phyloP scores from a whole-genome alignment of 2,888 invertebrate species.

The Physocephala rufipes region DNA sequence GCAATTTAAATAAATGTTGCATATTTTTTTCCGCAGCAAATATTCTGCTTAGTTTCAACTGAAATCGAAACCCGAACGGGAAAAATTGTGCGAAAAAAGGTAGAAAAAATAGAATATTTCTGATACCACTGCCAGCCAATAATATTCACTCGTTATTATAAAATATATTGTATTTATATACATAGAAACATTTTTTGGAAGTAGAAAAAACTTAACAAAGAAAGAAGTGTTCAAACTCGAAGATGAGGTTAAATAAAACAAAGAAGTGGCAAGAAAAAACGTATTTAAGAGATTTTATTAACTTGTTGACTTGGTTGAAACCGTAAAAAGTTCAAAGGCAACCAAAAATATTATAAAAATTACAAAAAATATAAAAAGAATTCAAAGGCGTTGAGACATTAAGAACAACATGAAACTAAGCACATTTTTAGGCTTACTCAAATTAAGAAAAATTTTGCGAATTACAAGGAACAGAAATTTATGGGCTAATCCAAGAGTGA shows the following conservation, averaged over 20 bases:
- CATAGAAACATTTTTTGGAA: background rate
- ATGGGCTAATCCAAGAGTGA: too few species aligned
- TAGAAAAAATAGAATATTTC: slow-evolving; percentile 1
- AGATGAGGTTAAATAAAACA: slow-evolving; percentile 5
- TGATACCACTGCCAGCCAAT: background rate
- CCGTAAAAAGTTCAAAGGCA: background rate
- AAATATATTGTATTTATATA: background rate
- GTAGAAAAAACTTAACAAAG: background rate
- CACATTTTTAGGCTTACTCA: too few species aligned
- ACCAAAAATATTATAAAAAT: background rate
- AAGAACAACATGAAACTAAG: too few species aligned
- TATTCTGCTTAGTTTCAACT: slow-evolving; percentile 13
- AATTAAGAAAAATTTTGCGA: too few species aligned
- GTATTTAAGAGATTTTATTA: slow-evolving; percentile 19
- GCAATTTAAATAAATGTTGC: slow-evolving; percentile 36
- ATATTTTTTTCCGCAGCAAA: slow-evolving; percentile 26
- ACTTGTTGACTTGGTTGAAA: background rate
- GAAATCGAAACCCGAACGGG: background rate
- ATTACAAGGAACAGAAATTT: too few species aligned
- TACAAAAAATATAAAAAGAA: background rate
- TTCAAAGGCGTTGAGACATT: background rate
- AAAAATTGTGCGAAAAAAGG: background rate
- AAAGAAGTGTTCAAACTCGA: background rate
- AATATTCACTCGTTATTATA: background rate
- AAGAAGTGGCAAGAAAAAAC: slow-evolving; percentile 2